A percentile compares a stretch with the other conserved stretches of the same genome.
Evolutionary conservation across 2,797 vertebrate genomes (phyloP).

Genomic region (Schizopygopsis pylzovi): DNA sequence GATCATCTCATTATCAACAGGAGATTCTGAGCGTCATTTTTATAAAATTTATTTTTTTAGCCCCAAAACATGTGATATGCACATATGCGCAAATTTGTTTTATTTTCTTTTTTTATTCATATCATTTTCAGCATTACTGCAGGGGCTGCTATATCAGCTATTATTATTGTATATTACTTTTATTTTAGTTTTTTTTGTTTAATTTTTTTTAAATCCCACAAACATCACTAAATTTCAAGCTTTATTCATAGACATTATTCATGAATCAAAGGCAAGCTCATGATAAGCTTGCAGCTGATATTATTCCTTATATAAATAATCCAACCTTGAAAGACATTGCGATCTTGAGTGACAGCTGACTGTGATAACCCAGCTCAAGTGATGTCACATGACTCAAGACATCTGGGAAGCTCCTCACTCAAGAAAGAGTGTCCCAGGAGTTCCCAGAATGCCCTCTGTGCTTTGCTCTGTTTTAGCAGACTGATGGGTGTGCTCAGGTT

Average conservation of each 20-base stretch:
- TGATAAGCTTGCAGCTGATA: conserved; percentile 29
- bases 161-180: neutral
- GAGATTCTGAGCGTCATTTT: neutral
- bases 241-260: neutral
- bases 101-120: neutral
- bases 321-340: conserved; percentile 36
- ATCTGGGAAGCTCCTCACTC: conserved; percentile 62
- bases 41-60: neutral
- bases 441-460: conserved; percentile 69
- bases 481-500: conserved; percentile 70
- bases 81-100: neutral
- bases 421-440: conserved; percentile 55
- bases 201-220: neutral
- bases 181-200: too few relatives aligned
- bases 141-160: neutral
- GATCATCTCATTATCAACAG: neutral
- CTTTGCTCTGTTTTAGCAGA: conserved; percentile 63
- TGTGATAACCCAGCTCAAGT: conserved; percentile 63
- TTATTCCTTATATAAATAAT: conserved; percentile 26
- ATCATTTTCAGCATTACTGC: neutral
- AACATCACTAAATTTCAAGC: neutral
- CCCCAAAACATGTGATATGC: neutral
- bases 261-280: neutral
- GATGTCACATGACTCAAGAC: conserved; percentile 58
- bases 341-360: conserved; percentile 70